Conservation (phyloP, 2,888 invertebrate species). For the Carterocephalus palaemon region DNA sequence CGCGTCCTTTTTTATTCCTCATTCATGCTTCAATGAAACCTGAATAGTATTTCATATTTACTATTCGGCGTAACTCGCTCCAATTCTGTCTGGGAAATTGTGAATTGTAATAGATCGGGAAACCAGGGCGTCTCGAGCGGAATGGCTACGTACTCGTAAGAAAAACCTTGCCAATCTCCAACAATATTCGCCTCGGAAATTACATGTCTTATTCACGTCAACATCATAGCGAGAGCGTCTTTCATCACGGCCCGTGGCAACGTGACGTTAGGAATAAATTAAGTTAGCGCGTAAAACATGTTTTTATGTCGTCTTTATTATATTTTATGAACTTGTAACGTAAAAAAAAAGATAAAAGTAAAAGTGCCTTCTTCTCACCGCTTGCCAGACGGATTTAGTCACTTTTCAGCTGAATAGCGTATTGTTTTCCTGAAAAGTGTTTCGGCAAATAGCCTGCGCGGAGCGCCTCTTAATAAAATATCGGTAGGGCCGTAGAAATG, state of each 20-base stretch:
- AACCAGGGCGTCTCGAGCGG: constrained; percentile 1
- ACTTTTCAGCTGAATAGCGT: not conserved
- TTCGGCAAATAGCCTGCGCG: not conserved
- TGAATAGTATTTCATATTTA: not conserved
- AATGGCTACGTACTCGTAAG: constrained; percentile 9
- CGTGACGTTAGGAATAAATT: constrained; percentile 15
- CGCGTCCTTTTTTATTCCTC: no score
- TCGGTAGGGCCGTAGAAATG: constrained; percentile 34
- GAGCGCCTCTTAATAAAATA: constrained; percentile 4
- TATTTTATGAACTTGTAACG: constrained; percentile 21
- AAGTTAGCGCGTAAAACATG: not conserved
- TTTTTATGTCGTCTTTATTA: constrained; percentile 13
- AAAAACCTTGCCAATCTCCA: constrained; percentile 1
- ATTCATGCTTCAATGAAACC: no score
- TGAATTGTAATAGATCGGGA: constrained; percentile 3
- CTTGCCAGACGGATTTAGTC: not conserved
- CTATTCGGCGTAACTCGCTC: not conserved
- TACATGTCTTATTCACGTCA: constrained; percentile 7
- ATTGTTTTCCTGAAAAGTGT: no score
- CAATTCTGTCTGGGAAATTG: not conserved
- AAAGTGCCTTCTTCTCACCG: not conserved
- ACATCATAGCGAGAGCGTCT: constrained; percentile 9
- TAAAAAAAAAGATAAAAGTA: constrained; percentile 18
- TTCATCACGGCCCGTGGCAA: constrained; percentile 8
- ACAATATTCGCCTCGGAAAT: not conserved